Conservation (phyloP, 2,797 vertebrate genomes). For the Enteromius mattozi region DNA sequence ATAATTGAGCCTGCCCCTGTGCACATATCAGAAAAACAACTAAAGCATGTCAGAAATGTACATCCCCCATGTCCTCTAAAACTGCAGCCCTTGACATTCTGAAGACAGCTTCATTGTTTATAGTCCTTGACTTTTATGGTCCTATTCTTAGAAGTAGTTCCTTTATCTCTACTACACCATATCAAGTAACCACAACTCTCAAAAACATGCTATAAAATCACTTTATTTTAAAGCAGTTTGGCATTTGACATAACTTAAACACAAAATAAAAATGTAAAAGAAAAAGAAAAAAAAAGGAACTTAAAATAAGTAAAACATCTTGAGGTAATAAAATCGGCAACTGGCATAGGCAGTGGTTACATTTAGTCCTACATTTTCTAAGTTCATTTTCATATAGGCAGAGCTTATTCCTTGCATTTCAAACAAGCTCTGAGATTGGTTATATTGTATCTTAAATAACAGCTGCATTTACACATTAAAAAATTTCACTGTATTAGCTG, state of each 20-base stretch:
- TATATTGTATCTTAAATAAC: slow-evolving; percentile 14
- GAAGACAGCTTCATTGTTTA: not conserved
- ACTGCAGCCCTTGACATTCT: not conserved
- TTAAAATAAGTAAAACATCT: slow-evolving; percentile 22
- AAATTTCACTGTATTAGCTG: not conserved
- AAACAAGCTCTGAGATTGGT: not conserved
- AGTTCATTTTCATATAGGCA: not conserved
- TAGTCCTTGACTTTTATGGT: not conserved
- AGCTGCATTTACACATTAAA: not conserved
- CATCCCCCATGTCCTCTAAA: not conserved
- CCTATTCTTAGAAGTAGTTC: not conserved
- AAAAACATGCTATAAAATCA: slow-evolving; percentile 9
- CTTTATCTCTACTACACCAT: not conserved
- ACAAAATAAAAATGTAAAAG: not conserved
- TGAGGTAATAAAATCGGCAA: not conserved
- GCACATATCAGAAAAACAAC: not conserved
- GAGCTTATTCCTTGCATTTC: not conserved
- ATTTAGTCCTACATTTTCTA: not conserved
- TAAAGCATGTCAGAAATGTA: not conserved
- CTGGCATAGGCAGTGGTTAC: not conserved
- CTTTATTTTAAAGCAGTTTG: slow-evolving; percentile 43
- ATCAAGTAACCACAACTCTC: not conserved
- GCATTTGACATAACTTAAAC: slow-evolving; percentile 7
- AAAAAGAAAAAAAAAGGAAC: not conserved
- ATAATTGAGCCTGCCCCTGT: not conserved